A percentile compares a stretch with the other conserved stretches of the same genome.
Evolutionary conservation across 2,113 vertebrate species (phyloP).

Genomic region (Apistogramma diplotaenia): DNA sequence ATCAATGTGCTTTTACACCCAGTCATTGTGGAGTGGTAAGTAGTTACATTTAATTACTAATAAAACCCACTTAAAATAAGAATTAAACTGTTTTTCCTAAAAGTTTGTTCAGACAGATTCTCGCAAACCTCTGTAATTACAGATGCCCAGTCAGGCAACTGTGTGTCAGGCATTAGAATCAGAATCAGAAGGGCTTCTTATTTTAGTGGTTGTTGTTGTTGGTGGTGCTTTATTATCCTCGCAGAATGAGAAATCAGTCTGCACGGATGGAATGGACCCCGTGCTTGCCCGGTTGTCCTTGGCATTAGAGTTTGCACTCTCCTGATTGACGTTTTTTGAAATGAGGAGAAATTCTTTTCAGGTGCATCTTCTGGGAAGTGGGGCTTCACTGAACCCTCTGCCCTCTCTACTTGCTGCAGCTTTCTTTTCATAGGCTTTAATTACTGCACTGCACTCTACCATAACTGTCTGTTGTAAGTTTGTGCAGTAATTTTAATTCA

Average conservation of each 20-base stretch:
- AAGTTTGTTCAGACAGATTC: neutral
- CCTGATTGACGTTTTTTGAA: slow-evolving; percentile 63
- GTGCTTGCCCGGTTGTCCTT: slow-evolving; percentile 54
- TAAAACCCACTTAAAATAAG: neutral
- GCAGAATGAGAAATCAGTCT: slow-evolving; percentile 14
- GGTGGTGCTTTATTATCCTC: neutral
- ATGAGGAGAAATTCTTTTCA: slow-evolving; percentile 61
- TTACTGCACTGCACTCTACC: neutral
- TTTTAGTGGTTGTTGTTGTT: neutral
- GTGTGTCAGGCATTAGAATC: slow-evolving; percentile 16
- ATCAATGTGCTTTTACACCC: slow-evolving; percentile 88
- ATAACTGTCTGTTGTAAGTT: slow-evolving; percentile 14
- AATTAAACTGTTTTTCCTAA: neutral
- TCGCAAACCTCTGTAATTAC: neutral
- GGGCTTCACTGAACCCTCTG: slow-evolving; percentile 32
- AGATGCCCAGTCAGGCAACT: neutral
- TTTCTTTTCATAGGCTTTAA: slow-evolving; percentile 5
- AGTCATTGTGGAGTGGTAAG: slow-evolving; percentile 93
- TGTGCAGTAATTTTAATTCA: neutral
- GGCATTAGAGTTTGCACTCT: slow-evolving; percentile 55
- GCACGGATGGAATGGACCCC: slow-evolving; percentile 50
- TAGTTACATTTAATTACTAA: slow-evolving; percentile 22
- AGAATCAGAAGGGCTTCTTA: slow-evolving; percentile 4
- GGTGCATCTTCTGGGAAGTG: slow-evolving; percentile 43
- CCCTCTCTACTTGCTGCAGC: neutral